Evolutionary conservation across 2,797 vertebrate genomes (phyloP).

Genomic region (Knipowitschia caucasica): DNA sequence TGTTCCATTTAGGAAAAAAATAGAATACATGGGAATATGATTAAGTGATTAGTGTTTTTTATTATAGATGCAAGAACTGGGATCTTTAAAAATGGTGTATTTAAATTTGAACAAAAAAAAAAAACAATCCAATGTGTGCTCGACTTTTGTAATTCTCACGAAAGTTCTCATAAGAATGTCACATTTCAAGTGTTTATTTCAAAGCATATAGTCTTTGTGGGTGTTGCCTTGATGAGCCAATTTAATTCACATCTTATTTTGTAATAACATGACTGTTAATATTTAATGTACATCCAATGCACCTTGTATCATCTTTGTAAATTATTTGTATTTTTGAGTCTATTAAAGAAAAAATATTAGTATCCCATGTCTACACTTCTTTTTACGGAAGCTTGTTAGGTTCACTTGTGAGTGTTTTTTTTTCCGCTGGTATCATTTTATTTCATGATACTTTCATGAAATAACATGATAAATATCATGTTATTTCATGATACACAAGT

Average conservation of each 20-base stretch:
- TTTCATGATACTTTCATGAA: too few species aligned
- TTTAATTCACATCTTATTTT: conserved; percentile 57
- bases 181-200: conserved; percentile 28
- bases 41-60: conserved; percentile 21
- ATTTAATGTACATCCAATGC: conserved; percentile 78
- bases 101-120: conserved; percentile 11
- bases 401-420: background rate
- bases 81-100: conserved; percentile 3
- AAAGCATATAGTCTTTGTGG: conserved; percentile 47
- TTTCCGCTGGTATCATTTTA: too few species aligned
- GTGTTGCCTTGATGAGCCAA: conserved; percentile 77
- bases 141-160: conserved; percentile 7
- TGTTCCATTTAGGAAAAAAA: conserved; percentile 35
- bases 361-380: too few species aligned
- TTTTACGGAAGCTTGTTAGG: too few species aligned
- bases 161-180: conserved; percentile 41
- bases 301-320: conserved; percentile 59
- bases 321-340: conserved; percentile 66
- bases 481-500: too few species aligned
- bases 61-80: background rate
- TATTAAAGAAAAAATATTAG: conserved; percentile 63
- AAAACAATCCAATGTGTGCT: conserved; percentile 19
- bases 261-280: conserved; percentile 63
- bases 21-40: conserved; percentile 11
- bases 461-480: too few species aligned